A percentile compares a stretch with the other conserved stretches of the same genome.
These are phyloP conservation scores for Aselliscus stoliczkanus DNA, from an alignment of 2,797 vertebrate species.

Conservation along the genomic window DNA sequence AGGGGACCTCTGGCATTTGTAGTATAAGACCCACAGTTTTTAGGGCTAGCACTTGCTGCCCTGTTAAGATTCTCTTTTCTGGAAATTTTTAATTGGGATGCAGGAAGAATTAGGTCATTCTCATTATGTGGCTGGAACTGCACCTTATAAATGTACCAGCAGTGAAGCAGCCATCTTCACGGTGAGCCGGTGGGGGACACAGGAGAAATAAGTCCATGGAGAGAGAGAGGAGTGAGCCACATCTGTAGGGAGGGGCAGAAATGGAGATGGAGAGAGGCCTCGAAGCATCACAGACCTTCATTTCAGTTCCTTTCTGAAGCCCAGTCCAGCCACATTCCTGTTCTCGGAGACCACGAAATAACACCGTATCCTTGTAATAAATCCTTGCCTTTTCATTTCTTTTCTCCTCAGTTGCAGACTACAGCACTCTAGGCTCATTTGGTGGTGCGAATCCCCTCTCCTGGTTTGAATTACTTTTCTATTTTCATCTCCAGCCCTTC, in stretches of 20 bases:
- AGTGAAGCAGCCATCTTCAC: not conserved
- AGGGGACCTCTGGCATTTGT: not conserved
- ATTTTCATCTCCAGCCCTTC: not conserved
- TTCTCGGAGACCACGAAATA: not conserved
- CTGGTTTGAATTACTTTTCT: not conserved
- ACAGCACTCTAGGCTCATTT: not conserved
- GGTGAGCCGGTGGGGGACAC: not conserved
- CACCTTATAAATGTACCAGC: not conserved
- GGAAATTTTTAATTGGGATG: not conserved
- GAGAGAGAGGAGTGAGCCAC: not conserved
- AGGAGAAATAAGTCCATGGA: not conserved
- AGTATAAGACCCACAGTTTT: not conserved
- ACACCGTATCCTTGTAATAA: not conserved
- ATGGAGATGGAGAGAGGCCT: not conserved
- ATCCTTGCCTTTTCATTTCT: not conserved
- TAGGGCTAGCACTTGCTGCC: not conserved
- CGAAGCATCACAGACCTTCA: not conserved
- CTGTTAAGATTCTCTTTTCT: not conserved
- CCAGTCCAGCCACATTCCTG: not conserved
- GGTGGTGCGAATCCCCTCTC: not conserved
- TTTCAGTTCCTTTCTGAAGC: not conserved
- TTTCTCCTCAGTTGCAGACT: not conserved
- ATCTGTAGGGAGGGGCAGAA: not conserved
- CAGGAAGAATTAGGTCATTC: not conserved
- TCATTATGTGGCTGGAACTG: not conserved